These are phyloP conservation scores for Pandemis corylana DNA, from an alignment of 2,888 invertebrate species.

Conservation along the genomic window DNA sequence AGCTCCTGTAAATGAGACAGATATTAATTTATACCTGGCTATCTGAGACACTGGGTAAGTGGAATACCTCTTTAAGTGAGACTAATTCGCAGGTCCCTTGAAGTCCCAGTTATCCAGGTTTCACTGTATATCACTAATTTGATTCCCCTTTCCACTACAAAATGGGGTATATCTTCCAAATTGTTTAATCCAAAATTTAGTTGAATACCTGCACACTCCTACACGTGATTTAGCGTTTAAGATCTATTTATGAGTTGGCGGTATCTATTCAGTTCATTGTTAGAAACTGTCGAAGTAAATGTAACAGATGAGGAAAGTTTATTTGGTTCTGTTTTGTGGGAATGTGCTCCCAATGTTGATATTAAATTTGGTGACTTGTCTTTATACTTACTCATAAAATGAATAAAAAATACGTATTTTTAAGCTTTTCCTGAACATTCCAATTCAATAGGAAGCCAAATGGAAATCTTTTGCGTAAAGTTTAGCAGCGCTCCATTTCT, in stretches of 20 bases:
- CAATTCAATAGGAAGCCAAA: too few relatives aligned
- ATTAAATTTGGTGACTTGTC: not conserved
- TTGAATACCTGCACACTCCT: not conserved
- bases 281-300: constrained; percentile 12
- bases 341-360: not conserved
- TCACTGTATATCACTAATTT: too few relatives aligned
- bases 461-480: too few relatives aligned
- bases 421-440: too few relatives aligned
- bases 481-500: not conserved
- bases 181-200: not conserved
- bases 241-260: constrained; percentile 5
- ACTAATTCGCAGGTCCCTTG: too few relatives aligned
- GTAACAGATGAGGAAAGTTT: constrained; percentile 11
- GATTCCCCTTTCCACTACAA: too few relatives aligned
- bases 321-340: constrained; percentile 4
- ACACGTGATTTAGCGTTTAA: not conserved
- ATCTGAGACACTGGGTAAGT: too few relatives aligned
- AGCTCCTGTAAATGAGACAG: too few relatives aligned
- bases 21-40: too few relatives aligned
- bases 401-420: too few relatives aligned
- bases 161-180: not conserved
- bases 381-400: not conserved
- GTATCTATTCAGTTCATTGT: not conserved
- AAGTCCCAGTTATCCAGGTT: too few relatives aligned
- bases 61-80: too few relatives aligned